Conservation (phyloP, 2,113 vertebrate species). For the Antennarius striatus region DNA sequence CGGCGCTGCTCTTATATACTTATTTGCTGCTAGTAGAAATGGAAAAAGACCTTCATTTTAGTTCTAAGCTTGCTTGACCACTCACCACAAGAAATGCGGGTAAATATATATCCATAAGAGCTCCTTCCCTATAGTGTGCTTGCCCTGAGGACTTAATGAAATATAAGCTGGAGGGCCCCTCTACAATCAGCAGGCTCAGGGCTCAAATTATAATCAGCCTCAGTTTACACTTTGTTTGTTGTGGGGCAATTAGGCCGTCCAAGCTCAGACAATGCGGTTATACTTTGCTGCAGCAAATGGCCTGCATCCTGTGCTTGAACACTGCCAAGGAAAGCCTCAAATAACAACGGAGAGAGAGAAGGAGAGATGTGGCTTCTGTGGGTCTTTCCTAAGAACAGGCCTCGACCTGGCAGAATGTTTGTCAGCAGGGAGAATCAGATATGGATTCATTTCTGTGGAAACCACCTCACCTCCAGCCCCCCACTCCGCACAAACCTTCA, state of each 20-base stretch:
- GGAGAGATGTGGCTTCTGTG: slow-evolving; percentile 68
- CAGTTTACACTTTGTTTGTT: slow-evolving; percentile 78
- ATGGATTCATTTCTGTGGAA: slow-evolving; percentile 66
- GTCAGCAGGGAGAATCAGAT: slow-evolving; percentile 71
- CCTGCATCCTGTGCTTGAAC: slow-evolving; percentile 68
- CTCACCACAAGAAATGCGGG: slow-evolving; percentile 69
- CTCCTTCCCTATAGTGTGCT: slow-evolving; percentile 40
- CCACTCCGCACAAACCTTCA: slow-evolving; percentile 21
- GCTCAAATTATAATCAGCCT: slow-evolving; percentile 79
- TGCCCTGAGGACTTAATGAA: slow-evolving; percentile 65
- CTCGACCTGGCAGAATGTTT: slow-evolving; percentile 70
- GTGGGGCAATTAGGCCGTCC: slow-evolving; percentile 70
- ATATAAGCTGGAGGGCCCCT: slow-evolving; percentile 56
- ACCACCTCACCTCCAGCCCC: slow-evolving; percentile 65
- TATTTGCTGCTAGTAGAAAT: slow-evolving; percentile 58
- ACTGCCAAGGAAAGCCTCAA: slow-evolving; percentile 73
- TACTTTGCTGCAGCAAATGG: slow-evolving; percentile 74
- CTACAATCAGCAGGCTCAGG: slow-evolving; percentile 65
- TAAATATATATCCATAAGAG: slow-evolving; percentile 67
- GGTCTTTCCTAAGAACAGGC: slow-evolving; percentile 63
- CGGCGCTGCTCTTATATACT: slow-evolving; percentile 20
- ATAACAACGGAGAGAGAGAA: slow-evolving; percentile 58
- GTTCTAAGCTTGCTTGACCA: slow-evolving; percentile 58
- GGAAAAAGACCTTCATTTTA: slow-evolving; percentile 46
- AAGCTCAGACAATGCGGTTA: slow-evolving; percentile 74